These are phyloP conservation scores for Cylas formicarius DNA, from an alignment of 1,140 invertebrate species.

Conservation along the genomic window DNA sequence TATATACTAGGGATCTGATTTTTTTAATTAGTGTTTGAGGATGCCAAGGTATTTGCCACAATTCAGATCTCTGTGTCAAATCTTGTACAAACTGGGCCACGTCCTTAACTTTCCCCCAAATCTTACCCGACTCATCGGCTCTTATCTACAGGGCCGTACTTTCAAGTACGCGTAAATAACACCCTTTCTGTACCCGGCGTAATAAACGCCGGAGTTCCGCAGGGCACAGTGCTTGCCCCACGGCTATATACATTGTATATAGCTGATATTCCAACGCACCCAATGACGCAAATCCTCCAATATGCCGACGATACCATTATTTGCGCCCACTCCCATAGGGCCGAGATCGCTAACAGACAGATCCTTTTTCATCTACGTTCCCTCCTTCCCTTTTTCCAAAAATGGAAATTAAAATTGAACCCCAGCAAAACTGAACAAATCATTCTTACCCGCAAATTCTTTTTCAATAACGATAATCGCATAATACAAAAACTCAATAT, in stretches of 20 bases:
- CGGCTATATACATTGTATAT: slow-evolving; percentile 27
- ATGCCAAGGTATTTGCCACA: too few species aligned
- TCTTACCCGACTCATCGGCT: slow-evolving; percentile 26
- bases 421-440: slow-evolving; percentile 8
- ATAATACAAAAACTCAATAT: neutral
- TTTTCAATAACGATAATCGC: neutral
- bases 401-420: slow-evolving; percentile 17
- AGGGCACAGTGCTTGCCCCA: slow-evolving; percentile 26
- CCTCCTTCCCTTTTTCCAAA: slow-evolving; percentile 6
- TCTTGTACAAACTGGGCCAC: slow-evolving; percentile 31
- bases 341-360: slow-evolving; percentile 9
- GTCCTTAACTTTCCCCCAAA: slow-evolving; percentile 10
- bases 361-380: neutral
- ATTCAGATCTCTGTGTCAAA: too few species aligned
- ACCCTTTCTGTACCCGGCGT: slow-evolving; percentile 14
- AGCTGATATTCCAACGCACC: slow-evolving; percentile 20
- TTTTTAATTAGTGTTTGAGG: too few species aligned
- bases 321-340: slow-evolving; percentile 19
- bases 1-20: too few species aligned
- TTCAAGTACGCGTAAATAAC: slow-evolving; percentile 26
- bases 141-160: slow-evolving; percentile 27
- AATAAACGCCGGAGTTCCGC: slow-evolving; percentile 28
- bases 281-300: slow-evolving; percentile 19
- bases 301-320: slow-evolving; percentile 38
- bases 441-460: slow-evolving; percentile 2